Evolutionary conservation across 2,797 vertebrate species (phyloP).

Genomic region (Nyctalus aviator): DNA sequence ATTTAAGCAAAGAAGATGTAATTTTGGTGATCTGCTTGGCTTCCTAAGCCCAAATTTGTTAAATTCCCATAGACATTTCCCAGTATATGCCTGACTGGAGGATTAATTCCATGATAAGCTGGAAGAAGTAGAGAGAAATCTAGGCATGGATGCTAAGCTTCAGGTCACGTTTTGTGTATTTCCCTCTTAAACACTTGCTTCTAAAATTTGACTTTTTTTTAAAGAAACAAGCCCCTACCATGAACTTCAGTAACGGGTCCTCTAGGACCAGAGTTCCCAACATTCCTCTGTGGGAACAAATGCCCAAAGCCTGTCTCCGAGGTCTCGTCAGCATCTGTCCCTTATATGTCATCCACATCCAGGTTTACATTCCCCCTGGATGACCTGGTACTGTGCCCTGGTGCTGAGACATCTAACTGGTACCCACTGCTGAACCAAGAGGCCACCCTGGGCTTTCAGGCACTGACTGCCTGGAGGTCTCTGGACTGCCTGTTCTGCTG

Average conservation of each 20-base stretch:
- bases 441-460: neutral
- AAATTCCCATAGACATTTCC: neutral
- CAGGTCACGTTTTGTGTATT: neutral
- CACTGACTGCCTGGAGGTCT: neutral
- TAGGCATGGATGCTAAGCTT: neutral
- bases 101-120: neutral
- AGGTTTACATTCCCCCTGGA: neutral
- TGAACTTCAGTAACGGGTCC: neutral
- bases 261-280: neutral
- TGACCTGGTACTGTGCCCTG: neutral
- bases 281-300: neutral
- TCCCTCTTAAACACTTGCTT: neutral
- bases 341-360: neutral
- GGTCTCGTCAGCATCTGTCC: neutral
- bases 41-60: neutral
- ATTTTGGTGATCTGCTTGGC: conserved; percentile 2
- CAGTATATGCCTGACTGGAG: neutral
- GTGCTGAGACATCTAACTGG: neutral
- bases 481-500: neutral
- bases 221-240: neutral
- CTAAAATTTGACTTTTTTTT: neutral
- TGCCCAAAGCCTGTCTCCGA: neutral
- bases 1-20: neutral
- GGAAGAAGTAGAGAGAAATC: neutral
- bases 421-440: neutral